Conservation (phyloP, 2,888 invertebrate species). For the Lissocephala sabroskyi region DNA sequence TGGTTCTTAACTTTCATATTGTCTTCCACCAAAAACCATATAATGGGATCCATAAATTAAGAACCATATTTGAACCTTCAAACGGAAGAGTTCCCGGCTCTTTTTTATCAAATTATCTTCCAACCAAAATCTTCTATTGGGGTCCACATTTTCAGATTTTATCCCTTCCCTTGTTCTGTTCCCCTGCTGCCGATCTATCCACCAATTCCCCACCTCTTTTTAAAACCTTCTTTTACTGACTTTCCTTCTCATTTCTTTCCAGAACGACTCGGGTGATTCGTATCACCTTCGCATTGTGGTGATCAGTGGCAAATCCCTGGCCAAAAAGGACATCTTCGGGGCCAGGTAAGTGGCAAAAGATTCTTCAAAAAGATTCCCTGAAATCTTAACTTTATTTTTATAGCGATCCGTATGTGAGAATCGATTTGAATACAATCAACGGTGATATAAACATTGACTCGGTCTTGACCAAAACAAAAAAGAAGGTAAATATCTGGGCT, state of each 20-base stretch:
- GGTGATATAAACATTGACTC: conserved; percentile 92
- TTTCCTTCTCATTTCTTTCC: conserved; percentile 59
- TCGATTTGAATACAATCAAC: conserved; percentile 89
- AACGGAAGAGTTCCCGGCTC: too few species aligned
- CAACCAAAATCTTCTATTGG: too few species aligned
- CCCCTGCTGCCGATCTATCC: too few species aligned
- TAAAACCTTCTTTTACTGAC: too few species aligned
- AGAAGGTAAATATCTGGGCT: conserved; percentile 86
- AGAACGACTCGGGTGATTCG: conserved; percentile 84
- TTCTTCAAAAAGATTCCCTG: background rate
- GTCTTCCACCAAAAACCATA: too few species aligned
- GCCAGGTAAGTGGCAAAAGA: conserved; percentile 82
- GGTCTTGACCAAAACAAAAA: conserved; percentile 95
- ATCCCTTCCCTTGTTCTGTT: too few species aligned
- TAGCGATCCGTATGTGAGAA: conserved; percentile 97
- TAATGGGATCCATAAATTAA: too few species aligned
- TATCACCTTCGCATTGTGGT: conserved; percentile 89
- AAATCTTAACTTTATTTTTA: conserved; percentile 37
- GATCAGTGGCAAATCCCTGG: conserved; percentile 90
- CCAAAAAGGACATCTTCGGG: conserved; percentile 99
- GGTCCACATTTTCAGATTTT: too few species aligned
- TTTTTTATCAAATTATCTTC: too few species aligned
- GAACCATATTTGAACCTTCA: too few species aligned
- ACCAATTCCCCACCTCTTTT: too few species aligned
- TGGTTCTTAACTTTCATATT: too few species aligned